Conservation (phyloP, 2,113 vertebrate species). For the Ciconia maguari region DNA sequence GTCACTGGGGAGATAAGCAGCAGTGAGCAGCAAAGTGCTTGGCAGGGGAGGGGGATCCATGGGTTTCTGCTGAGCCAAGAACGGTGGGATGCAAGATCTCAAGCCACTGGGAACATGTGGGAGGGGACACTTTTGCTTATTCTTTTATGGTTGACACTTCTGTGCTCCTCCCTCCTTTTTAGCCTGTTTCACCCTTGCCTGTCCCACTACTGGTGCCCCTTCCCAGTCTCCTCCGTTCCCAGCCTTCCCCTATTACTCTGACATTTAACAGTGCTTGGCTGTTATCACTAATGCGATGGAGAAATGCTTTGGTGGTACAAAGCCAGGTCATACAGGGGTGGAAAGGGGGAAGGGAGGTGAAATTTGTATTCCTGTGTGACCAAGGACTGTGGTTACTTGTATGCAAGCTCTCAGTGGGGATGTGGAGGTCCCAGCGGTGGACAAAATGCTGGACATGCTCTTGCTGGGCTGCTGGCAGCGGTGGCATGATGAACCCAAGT, state of each 20-base stretch:
- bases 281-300: not conserved
- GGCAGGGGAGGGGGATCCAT: not conserved
- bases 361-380: fast-evolving
- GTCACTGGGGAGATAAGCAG: not conserved
- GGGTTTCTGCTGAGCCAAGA: not conserved
- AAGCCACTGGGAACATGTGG: fast-evolving
- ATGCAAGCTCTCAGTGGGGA: not conserved
- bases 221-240: not conserved
- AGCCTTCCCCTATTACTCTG: not conserved
- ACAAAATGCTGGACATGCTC: not conserved
- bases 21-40: not conserved
- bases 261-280: not conserved
- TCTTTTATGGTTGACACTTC: not conserved
- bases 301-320: not conserved
- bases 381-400: not conserved
- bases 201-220: not conserved
- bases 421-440: fast-evolving
- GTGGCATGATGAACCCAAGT: not conserved
- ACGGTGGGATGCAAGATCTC: not conserved
- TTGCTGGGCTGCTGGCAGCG: not conserved
- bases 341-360: not conserved
- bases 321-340: not conserved
- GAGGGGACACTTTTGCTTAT: not conserved
- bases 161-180: not conserved
- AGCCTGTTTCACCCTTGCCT: not conserved